Conservation (phyloP, 2,888 invertebrate genomes). For the Troides helena region DNA sequence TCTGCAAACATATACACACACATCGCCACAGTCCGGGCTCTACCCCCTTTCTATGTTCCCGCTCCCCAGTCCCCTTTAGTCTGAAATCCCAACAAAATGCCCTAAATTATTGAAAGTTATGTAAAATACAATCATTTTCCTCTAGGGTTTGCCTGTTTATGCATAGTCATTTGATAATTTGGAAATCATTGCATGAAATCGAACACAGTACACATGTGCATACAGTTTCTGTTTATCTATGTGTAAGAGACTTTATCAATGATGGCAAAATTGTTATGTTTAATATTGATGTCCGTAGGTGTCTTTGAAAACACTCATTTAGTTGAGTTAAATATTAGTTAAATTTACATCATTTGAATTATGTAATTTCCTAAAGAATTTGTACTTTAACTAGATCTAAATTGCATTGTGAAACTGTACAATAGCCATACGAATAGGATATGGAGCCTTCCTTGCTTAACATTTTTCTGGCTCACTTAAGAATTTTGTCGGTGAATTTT, state of each 20-base stretch:
- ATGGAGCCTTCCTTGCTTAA: slow-evolving; percentile 75
- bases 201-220: slow-evolving; percentile 66
- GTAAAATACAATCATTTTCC: slow-evolving; percentile 60
- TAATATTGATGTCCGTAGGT: slow-evolving; percentile 73
- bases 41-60: slow-evolving; percentile 49
- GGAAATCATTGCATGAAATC: slow-evolving; percentile 66
- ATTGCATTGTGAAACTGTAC: slow-evolving; percentile 76
- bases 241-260: slow-evolving; percentile 71
- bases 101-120: slow-evolving; percentile 68
- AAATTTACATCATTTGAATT: slow-evolving; percentile 75
- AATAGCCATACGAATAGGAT: slow-evolving; percentile 76
- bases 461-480: slow-evolving; percentile 64
- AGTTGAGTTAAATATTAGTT: slow-evolving; percentile 74
- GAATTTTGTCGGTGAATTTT: slow-evolving; percentile 70
- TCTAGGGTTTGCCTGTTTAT: slow-evolving; percentile 59
- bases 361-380: slow-evolving; percentile 75
- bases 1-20: slow-evolving; percentile 74
- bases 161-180: slow-evolving; percentile 58
- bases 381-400: slow-evolving; percentile 80
- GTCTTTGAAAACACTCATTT: slow-evolving; percentile 66
- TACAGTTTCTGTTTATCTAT: slow-evolving; percentile 69
- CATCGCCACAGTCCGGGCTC: slow-evolving; percentile 78
- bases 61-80: slow-evolving; percentile 51
- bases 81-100: slow-evolving; percentile 54
- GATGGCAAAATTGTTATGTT: slow-evolving; percentile 70